Base-by-base conservation (phyloP, 2,113 vertebrate genomes). In the Lepus timidus region DNA sequence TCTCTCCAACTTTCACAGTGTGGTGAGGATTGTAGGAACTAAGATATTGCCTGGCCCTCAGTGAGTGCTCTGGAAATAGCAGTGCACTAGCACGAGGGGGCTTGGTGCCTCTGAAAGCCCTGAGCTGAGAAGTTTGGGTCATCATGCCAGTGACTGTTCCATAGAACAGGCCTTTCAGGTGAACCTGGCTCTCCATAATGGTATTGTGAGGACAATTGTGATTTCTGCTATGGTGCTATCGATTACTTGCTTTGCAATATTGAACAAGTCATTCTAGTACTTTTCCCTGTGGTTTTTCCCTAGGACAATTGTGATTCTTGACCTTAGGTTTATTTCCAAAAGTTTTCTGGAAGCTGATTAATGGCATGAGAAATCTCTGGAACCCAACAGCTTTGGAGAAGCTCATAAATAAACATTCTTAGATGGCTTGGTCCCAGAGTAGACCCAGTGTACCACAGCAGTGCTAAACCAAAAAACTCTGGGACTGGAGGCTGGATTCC, bases 331-430 rank as follows among this genome's bases (percentile, higher is more conserved):
- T 85, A 9, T 78, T 95, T 94, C n/a, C 68, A 75, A n/a, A 52
- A 64, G 3, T 79, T 83, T 95, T 95, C 81, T 93, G 88, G n/a
- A 92, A 96, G 51, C 67, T 90, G 27, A 91, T 36, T 90, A 96
- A 85, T 71, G 67, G 88, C 90, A 64, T 14, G 16, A 84, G 64
- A 64, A 14, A 14, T 78, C 79, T 86, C 55, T 91, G 74, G 44
- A 55, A 79, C 39, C 70, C 10, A 14, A 85, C 10, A 81, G 11
- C 44, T 73, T 88, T 71, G 36, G 68, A 85, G 67, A 94, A 94
- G 31, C 29, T 93, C 65, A 49, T 75, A 81, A 78, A 85, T 73
- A 44, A 80, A 91, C 9, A 55, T 87, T 55, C 44, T 84, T 49
- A 33, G 39, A 64, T 73, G 33, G 68, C 39, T 31, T 33, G 23